Percentiles rank a stretch among this genome's conserved stretches.
Conservation (phyloP, 2,888 invertebrate species). For the Ligdia adustata region DNA sequence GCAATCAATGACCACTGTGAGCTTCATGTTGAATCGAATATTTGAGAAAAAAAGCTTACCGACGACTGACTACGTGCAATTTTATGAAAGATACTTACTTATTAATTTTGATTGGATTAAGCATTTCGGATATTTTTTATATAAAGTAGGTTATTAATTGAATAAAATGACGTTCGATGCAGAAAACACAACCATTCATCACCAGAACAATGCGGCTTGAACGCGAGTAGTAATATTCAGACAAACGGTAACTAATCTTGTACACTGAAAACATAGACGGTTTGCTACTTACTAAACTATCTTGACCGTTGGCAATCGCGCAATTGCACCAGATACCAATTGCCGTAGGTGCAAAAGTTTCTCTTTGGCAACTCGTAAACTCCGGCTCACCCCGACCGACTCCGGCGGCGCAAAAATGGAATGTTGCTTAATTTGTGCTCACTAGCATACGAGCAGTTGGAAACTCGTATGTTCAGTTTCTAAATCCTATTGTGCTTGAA, state of each 20-base stretch:
- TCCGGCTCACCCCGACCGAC: slow-evolving; percentile 3
- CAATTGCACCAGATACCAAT: slow-evolving; percentile 17
- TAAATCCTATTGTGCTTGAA: slow-evolving; percentile 13
- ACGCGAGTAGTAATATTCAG: too few relatives aligned
- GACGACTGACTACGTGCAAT: too few relatives aligned
- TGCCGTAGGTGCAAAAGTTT: slow-evolving; percentile 25
- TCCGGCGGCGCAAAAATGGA: slow-evolving; percentile 46
- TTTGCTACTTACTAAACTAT: slow-evolving; percentile 15
- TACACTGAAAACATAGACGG: too few relatives aligned
- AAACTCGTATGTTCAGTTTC: slow-evolving; percentile 46
- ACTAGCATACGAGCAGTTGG: slow-evolving; percentile 38
- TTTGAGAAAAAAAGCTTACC: too few relatives aligned
- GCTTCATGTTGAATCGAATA: slow-evolving; percentile 33
- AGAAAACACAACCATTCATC: too few relatives aligned
- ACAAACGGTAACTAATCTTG: too few relatives aligned
- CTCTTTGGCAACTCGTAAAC: slow-evolving; percentile 14
- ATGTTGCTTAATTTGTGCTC: slow-evolving; percentile 54
- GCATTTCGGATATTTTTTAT: too few relatives aligned
- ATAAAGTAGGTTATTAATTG: too few relatives aligned
- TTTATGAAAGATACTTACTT: too few relatives aligned
- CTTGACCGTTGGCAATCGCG: slow-evolving; percentile 1
- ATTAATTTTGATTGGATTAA: too few relatives aligned
- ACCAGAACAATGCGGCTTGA: too few relatives aligned
- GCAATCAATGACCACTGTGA: slow-evolving; percentile 40
- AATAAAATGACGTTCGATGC: too few relatives aligned